Percentiles rank a stretch among this genome's conserved stretches.
Conservation (phyloP, 1,140 invertebrate species). For the Armadillidium nasatum region DNA sequence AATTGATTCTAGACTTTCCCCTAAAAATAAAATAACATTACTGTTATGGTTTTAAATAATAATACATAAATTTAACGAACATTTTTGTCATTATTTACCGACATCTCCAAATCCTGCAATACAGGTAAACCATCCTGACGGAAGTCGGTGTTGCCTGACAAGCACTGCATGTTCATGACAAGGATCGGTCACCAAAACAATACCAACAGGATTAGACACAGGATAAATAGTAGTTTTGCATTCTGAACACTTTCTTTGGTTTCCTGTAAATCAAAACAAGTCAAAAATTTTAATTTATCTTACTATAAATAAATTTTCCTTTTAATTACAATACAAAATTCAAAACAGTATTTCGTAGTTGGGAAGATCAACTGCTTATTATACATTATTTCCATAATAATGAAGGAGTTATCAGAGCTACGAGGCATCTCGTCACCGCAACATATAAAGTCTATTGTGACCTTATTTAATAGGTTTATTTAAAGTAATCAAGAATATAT, state of each 20-base stretch:
- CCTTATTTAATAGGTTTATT: too few relatives aligned
- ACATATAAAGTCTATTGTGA: too few relatives aligned
- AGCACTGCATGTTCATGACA: conserved; percentile 53
- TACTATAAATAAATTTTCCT: not conserved
- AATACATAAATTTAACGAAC: not conserved
- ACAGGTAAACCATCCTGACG: conserved; percentile 56
- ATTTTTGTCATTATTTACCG: conserved; percentile 47
- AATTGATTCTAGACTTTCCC: conserved; percentile 57
- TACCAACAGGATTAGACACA: conserved; percentile 55
- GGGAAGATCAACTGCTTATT: not conserved
- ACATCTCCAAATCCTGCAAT: conserved; percentile 60
- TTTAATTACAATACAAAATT: not conserved
- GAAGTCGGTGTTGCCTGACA: conserved; percentile 54
- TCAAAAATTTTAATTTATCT: not conserved
- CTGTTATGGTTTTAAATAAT: not conserved
- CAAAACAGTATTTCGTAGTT: not conserved
- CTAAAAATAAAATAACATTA: conserved; percentile 46
- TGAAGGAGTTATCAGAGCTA: too few relatives aligned
- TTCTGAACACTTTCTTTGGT: conserved; percentile 49
- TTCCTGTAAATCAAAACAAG: conserved; percentile 49
- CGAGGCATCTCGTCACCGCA: too few relatives aligned
- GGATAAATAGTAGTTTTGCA: conserved; percentile 47
- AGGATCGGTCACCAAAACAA: conserved; percentile 54
- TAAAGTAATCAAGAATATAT: too few relatives aligned
- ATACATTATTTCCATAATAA: not conserved